A percentile compares a stretch with the other conserved stretches of the same genome.
These are phyloP conservation scores for Entomobrya multifasciata DNA, from an alignment of 2,888 invertebrate genomes.

Conservation along the genomic window DNA sequence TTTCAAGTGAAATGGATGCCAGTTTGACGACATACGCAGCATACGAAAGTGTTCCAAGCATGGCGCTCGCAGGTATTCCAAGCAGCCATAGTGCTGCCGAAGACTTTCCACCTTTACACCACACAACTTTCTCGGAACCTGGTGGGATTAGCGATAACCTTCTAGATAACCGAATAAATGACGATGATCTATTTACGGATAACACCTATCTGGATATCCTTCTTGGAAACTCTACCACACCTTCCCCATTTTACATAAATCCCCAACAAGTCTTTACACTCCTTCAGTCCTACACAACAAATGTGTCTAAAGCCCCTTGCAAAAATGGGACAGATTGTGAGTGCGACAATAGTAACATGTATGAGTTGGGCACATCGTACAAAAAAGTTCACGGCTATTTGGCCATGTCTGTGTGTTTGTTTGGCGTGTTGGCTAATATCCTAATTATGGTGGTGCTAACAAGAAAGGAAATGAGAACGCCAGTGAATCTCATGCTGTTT, in stretches of 20 bases:
- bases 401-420: slow-evolving; percentile 90
- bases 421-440: slow-evolving; percentile 92
- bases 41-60: slow-evolving; percentile 47
- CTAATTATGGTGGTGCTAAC: slow-evolving; percentile 93
- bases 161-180: slow-evolving; percentile 29
- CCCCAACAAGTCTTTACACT: slow-evolving; percentile 19
- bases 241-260: neutral
- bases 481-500: slow-evolving; percentile 88
- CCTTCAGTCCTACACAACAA: slow-evolving; percentile 36
- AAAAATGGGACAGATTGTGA: slow-evolving; percentile 31
- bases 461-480: slow-evolving; percentile 89
- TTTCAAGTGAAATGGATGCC: slow-evolving; percentile 24
- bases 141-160: slow-evolving; percentile 35
- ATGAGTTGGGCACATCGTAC: slow-evolving; percentile 82
- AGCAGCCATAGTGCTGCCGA: no score
- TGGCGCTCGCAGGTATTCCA: slow-evolving; percentile 38
- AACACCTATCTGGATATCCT: slow-evolving; percentile 30
- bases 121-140: slow-evolving; percentile 39
- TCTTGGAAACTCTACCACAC: slow-evolving; percentile 47
- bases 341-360: slow-evolving; percentile 56
- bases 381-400: slow-evolving; percentile 89
- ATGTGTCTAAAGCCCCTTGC: slow-evolving; percentile 45
- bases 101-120: slow-evolving; percentile 49
- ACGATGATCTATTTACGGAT: slow-evolving; percentile 47
- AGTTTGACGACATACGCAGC: slow-evolving; percentile 57